Evolutionary conservation across 2,888 invertebrate species (phyloP).

Genomic region (Choreutis nemorana): DNA sequence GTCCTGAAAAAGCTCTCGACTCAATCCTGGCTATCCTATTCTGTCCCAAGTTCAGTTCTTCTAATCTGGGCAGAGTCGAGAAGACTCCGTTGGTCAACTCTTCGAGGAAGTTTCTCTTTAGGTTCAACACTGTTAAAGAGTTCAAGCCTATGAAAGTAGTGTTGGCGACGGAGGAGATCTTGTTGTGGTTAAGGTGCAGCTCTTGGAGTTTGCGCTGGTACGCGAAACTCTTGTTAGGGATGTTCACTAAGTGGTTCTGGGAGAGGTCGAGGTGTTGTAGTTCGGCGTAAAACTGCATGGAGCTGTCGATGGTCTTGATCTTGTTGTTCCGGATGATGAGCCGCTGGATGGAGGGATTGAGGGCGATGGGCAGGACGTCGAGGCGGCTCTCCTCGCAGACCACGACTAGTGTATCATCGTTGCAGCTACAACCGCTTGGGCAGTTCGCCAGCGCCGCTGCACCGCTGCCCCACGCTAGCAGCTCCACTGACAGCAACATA

Average conservation of each 20-base stretch:
- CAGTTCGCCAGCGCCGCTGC: constrained; percentile 77
- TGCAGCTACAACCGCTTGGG: constrained; percentile 87
- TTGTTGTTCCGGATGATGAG: constrained; percentile 85
- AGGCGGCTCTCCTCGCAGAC: constrained; percentile 86
- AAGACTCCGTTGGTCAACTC: constrained; percentile 80
- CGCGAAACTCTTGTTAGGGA: constrained; percentile 80
- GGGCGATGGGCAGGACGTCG: constrained; percentile 88
- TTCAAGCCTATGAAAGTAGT: constrained; percentile 81
- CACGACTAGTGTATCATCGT: constrained; percentile 88
- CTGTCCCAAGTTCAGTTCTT: constrained; percentile 86
- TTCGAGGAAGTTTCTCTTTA: constrained; percentile 83
- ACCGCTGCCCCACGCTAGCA: constrained; percentile 44
- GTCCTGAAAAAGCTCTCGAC: constrained; percentile 77
- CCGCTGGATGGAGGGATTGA: constrained; percentile 89
- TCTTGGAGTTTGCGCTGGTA: constrained; percentile 84
- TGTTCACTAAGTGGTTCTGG: constrained; percentile 83
- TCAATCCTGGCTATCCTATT: constrained; percentile 85
- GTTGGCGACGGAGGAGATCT: constrained; percentile 81
- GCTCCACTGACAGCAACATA: constrained; percentile 38
- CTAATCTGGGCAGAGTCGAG: constrained; percentile 75
- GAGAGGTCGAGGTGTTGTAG: constrained; percentile 86
- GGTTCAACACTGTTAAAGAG: constrained; percentile 80
- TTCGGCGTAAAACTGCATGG: constrained; percentile 88
- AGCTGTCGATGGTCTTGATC: constrained; percentile 88
- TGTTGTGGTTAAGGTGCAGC: constrained; percentile 84